These are phyloP conservation scores for Ranitomeya variabilis DNA, from an alignment of 2,113 vertebrate species.

Conservation along the genomic window DNA sequence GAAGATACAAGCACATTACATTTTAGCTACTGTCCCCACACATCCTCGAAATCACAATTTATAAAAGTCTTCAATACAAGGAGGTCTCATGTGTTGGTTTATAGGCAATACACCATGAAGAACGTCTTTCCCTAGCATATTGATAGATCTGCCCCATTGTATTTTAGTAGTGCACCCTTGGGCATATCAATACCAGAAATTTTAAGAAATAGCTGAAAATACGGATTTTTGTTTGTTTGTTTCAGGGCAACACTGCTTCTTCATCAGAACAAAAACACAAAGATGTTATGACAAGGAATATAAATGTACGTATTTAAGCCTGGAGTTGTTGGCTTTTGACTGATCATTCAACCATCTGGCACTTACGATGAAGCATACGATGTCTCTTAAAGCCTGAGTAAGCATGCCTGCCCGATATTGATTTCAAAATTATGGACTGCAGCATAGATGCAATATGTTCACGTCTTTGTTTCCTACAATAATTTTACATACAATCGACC, in stretches of 20 bases:
- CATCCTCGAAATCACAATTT: too few species aligned
- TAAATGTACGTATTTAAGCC: neutral
- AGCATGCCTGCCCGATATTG: neutral
- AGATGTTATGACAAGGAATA: neutral
- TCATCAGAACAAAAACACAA: neutral
- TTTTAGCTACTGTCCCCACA: too few species aligned
- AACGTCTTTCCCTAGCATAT: neutral
- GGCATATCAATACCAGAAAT: neutral
- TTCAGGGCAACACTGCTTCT: neutral
- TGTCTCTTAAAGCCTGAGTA: neutral
- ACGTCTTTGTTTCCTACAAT: neutral
- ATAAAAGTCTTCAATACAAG: neutral
- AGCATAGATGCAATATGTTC: neutral
- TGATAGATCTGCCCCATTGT: neutral
- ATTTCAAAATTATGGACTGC: neutral
- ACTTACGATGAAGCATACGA: neutral
- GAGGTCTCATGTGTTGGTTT: neutral
- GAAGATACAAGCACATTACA: too few species aligned
- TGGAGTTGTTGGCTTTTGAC: neutral
- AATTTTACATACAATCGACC: neutral
- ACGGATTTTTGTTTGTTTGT: neutral
- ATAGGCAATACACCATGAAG: neutral
- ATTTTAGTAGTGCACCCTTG: too few species aligned
- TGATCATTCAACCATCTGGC: neutral
- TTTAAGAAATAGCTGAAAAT: neutral